Evolutionary conservation across 2,797 vertebrate genomes (phyloP).

Genomic region (Channa striata): DNA sequence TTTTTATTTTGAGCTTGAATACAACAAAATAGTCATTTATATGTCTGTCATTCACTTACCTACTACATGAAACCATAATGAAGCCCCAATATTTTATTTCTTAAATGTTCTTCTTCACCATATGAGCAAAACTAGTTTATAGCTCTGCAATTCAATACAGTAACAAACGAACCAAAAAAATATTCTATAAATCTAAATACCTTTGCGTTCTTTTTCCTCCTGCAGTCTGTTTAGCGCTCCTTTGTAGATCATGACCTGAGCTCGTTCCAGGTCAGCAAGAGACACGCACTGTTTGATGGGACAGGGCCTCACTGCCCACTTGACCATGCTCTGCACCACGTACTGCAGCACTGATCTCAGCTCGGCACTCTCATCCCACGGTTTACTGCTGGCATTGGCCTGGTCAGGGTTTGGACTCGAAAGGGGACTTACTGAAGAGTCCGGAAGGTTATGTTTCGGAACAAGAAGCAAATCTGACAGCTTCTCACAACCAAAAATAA

Average conservation of each 20-base stretch:
- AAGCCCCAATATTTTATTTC: too few relatives aligned
- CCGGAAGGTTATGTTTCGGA: slow-evolving; percentile 67
- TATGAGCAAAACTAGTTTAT: background rate
- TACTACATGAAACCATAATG: too few relatives aligned
- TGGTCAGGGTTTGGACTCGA: slow-evolving; percentile 69
- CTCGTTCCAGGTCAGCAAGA: slow-evolving; percentile 85
- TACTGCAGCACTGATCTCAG: slow-evolving; percentile 85
- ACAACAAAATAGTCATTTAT: background rate
- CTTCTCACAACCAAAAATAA: slow-evolving; percentile 84
- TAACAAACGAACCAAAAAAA: background rate
- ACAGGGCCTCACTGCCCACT: slow-evolving; percentile 86
- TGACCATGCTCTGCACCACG: slow-evolving; percentile 88
- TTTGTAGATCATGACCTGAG: slow-evolving; percentile 88
- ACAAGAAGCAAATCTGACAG: slow-evolving; percentile 83
- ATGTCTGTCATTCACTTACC: background rate
- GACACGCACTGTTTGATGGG: slow-evolving; percentile 85
- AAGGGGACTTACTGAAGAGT: slow-evolving; percentile 38
- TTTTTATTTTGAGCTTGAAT: background rate
- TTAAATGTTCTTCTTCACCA: background rate
- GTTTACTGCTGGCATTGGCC: slow-evolving; percentile 48
- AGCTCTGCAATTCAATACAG: background rate
- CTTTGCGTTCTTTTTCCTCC: slow-evolving; percentile 83
- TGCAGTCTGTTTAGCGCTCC: slow-evolving; percentile 81
- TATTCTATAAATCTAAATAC: slow-evolving; percentile 58
- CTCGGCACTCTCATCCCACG: slow-evolving; percentile 80